Conservation (phyloP, 1,140 invertebrate species). For the Latrodectus geometricus region DNA sequence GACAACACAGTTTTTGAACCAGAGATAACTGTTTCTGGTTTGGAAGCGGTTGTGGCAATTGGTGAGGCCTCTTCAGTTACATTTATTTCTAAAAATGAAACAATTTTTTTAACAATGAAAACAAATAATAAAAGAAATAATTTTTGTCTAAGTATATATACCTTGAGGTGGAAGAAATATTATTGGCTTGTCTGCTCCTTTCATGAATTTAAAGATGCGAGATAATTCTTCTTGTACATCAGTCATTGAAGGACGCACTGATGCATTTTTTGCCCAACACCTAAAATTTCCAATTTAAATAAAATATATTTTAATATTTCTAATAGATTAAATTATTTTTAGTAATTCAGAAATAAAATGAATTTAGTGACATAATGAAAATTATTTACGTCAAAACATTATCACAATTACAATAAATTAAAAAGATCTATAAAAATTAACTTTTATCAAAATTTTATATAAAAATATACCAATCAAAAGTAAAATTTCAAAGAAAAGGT, state of each 20-base stretch:
- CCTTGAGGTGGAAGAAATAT: constrained; percentile 64
- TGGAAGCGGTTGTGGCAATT: constrained; percentile 10
- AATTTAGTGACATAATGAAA: no score
- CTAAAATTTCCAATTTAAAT: no score
- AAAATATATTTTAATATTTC: no score
- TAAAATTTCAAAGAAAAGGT: no score
- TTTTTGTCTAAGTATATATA: background rate
- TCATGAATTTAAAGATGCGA: constrained; percentile 81
- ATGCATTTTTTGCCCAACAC: constrained; percentile 89
- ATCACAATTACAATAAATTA: no score
- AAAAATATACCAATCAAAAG: no score
- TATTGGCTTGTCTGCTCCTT: constrained; percentile 81
- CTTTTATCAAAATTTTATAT: no score
- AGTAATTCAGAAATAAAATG: no score
- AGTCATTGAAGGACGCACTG: constrained; percentile 88
- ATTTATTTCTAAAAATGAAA: background rate
- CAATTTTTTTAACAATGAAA: no score
- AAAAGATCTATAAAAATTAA: no score
- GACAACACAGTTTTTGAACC: constrained; percentile 35
- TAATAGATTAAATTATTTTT: no score
- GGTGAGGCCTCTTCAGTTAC: constrained; percentile 3
- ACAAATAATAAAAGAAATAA: constrained; percentile 3
- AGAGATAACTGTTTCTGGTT: constrained; percentile 25
- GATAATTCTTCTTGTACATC: constrained; percentile 82
- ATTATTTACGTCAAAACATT: no score